Base-by-base conservation (phyloP, 1,140 invertebrate genomes). In the Hylaeus anthracinus region DNA sequence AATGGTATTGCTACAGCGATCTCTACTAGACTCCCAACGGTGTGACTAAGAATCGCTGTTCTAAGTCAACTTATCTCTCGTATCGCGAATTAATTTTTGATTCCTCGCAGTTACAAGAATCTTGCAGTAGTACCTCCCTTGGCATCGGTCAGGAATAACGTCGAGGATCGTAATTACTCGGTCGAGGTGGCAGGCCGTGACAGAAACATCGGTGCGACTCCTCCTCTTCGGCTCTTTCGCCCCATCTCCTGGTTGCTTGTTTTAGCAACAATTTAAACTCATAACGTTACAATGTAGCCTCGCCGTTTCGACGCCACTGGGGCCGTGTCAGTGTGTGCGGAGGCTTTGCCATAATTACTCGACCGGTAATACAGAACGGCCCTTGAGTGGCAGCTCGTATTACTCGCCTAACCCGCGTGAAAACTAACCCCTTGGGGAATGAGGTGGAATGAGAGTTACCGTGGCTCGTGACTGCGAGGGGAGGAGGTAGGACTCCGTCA, bases 381-480 rank as follows among this genome's bases (percentile, higher is more conserved):
- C 85, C 87, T 91, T 92, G 92, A 92, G 90, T 92, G 92, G 91
- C 92, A 92, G 91, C 90, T 92, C 91, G 91, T 92, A 92, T 92
- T 92, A 92, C 91, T 90, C 88, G 88, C 85, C 90, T 88, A 91
- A 91, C 89, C 88, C 89, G 90, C 89, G 89, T 90, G 90, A 91
- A 91, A 91, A 92, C 89, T 91, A 92, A 92, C 90, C 91, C 90
- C 90, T 89, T 86, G 86, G 88, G 88, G 88, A 82, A 89, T 78
- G 86, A 82, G 79, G 70, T 76, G 79, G 79, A 85, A 87, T 82
- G 83, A 81, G 86, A 88, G 89, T 88, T 84, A 81, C 80, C 75
- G 79, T 72, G 75, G 75, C 60, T 53, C 78, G 78, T 51, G 74
- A 83, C 41, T 56, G 71, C 60, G 65, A 72, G 79, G 56, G 72